phyloP scores from a whole-genome alignment of 1,140 invertebrate genomes.

The Chironomus tepperi region DNA sequence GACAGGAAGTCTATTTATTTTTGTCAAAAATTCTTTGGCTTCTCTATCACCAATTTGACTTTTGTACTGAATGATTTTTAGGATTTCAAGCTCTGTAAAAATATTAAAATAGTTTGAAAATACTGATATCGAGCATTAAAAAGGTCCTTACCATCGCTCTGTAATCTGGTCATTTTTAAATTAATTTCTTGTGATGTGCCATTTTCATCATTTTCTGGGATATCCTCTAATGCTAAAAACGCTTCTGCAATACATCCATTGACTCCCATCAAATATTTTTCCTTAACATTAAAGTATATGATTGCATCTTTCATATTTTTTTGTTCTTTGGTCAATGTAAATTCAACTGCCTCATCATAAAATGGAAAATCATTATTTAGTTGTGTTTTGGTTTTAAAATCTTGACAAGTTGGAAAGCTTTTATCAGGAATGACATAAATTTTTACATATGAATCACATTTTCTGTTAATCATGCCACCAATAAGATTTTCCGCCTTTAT shows the following conservation, averaged over 20 bases:
- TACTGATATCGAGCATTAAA: background rate
- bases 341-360: conserved; percentile 82
- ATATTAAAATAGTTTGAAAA: too few relatives aligned
- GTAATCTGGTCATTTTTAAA: conserved; percentile 64
- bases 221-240: conserved; percentile 63
- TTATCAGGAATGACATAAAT: conserved; percentile 72
- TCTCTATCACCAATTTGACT: background rate
- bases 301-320: conserved; percentile 57
- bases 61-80: background rate
- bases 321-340: conserved; percentile 64
- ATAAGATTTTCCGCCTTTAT: background rate
- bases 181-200: conserved; percentile 56
- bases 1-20: background rate
- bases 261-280: conserved; percentile 79
- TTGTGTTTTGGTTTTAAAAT: conserved; percentile 75
- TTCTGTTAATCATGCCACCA: background rate
- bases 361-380: conserved; percentile 80
- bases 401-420: conserved; percentile 57
- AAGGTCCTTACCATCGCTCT: conserved; percentile 48
- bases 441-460: conserved; percentile 76
- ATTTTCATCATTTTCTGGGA: conserved; percentile 45
- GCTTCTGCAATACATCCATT: conserved; percentile 87
- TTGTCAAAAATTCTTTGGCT: background rate
- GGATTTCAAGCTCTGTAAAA: background rate
- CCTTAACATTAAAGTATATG: conserved; percentile 78